Evolutionary conservation across 23 tunicate genomes (phyloP), one percentile per base, ranked within the genome.

Genomic region (Pegea sp.): DNA sequence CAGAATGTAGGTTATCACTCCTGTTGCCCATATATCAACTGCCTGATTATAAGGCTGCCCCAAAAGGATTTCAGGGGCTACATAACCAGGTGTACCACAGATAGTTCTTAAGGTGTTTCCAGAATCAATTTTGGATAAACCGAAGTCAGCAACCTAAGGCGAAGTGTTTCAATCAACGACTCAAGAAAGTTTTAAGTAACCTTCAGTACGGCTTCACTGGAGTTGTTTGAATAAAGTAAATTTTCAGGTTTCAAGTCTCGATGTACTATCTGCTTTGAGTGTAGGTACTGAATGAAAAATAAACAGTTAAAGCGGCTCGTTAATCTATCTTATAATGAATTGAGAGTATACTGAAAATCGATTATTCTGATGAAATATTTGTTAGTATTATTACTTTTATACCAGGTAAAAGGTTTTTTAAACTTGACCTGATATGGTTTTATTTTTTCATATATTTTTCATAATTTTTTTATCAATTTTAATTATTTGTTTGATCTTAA

Each of bases 11-110:
- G 76, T 67, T 33, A 84, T 84, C n/a, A 84, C 76, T 11, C 86
- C 95, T 11, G 74, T 61, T 1, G 84, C 81, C 95, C 95, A 84
- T 27, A 73, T 73, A 44, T 84, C 95, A 0, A 84, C 63, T 0
- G 81, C 31, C 29, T 63, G 63, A 8, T 53, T 44, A 57, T 84
- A 84, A 26, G 58, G 49, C 63, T 48, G 67, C 21, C 95, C 95
- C 26, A 63, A 63, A 26, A 84, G 28, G 13, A 84, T 65, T 34
- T 84, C 95, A 0, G 95, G 95, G 11, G 95, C 95, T 5, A 68
- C 95, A 38, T 84, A 84, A 8, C 95, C 95, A 0, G 95, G 95
- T 1, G 95, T 84, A 29, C 84, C 84, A 34, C 95, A 84, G 22
- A 73, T 49, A 5, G 95, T 73, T 31, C 63, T 67, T 76, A 84